Evolutionary conservation across 2,888 invertebrate species (phyloP), one percentile per base, ranked within the genome.

Genomic region (Pheosia tremula): DNA sequence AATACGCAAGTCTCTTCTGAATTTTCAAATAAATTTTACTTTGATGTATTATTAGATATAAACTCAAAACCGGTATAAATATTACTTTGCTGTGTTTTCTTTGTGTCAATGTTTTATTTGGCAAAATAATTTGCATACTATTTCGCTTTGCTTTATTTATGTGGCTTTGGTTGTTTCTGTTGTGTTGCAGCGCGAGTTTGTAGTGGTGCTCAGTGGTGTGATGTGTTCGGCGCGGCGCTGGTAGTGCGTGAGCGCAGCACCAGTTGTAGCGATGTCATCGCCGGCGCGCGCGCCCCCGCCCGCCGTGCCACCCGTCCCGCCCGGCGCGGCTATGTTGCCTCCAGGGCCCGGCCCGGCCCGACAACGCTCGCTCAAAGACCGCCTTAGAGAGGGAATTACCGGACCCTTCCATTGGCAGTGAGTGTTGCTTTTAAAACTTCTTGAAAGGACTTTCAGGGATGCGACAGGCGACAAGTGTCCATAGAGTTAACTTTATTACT

Each of bases 361-460:
- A 63, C 97, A 97, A 82, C 95, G 97, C 68, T 97, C 97, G 59
- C 94, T 97, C 78, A 96, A 96, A 87, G 97, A 97, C 86, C 95
- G 97, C 62, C 95, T 97, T 59, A 95, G 96, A 85, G 97, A 97
- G 72, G 97, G 97, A 81, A 97, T 97, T 83, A 95, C 96, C 58
- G 96, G 96, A 87, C 96, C 96, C 80, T 96, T 97, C 86, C 95
- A 95, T 81, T 97, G 97, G 97, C 97, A 97, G 97, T 97, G 94
- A 97, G 97, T 96, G 84, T 69, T 77, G 63, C 50, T 66, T 63
- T 69, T 62, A 57, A 68, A 64, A 58, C 63, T 53, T 62, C 52
- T 56, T 57, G 56, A 63, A 64, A 39, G 1, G 37, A 41, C 24
- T 13, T 41, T 56, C 36, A 13, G 24, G 41, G 56, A 45, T 24